Conservation (phyloP, 37 sponge, comb jelly and placozoan genomes). For the Agelas oroides region DNA sequence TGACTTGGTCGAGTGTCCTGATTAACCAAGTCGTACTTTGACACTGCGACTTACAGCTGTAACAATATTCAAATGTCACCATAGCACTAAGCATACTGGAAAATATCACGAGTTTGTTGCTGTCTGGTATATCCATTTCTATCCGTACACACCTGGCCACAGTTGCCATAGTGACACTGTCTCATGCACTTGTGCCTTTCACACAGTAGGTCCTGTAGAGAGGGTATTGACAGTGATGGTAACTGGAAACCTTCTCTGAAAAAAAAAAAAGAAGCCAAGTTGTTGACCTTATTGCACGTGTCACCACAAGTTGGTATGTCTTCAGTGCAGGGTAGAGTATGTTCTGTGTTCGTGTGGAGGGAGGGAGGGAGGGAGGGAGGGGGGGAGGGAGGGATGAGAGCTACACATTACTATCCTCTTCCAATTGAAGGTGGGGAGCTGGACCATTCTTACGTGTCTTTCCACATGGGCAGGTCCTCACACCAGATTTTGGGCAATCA, state of each 20-base stretch:
- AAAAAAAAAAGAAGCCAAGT: too few species aligned
- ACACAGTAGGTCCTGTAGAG: constrained; percentile 59
- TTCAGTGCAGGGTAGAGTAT: constrained; percentile 74
- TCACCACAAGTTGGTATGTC: constrained; percentile 88
- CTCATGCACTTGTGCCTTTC: constrained; percentile 73
- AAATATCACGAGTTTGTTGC: too few species aligned
- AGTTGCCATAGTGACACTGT: constrained; percentile 81
- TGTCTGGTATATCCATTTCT: too few species aligned
- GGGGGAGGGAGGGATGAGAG: too few species aligned
- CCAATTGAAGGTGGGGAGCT: too few species aligned
- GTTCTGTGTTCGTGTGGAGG: neutral
- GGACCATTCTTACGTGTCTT: constrained; percentile 76
- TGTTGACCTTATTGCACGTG: constrained; percentile 86
- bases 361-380: neutral
- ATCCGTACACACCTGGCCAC: constrained; percentile 72
- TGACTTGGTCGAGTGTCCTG: too few species aligned
- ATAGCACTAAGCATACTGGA: too few species aligned
- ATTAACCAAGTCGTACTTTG: too few species aligned
- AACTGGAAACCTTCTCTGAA: too few species aligned
- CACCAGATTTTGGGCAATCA: constrained; percentile 70
- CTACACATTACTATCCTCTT: neutral
- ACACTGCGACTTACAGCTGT: too few species aligned
- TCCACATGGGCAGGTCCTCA: constrained; percentile 89
- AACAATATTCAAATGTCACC: too few species aligned
- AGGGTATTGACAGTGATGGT: neutral